These are phyloP conservation scores for Anguilla pacifica DNA, from an alignment of 2,797 vertebrate genomes.

Conservation along the genomic window DNA sequence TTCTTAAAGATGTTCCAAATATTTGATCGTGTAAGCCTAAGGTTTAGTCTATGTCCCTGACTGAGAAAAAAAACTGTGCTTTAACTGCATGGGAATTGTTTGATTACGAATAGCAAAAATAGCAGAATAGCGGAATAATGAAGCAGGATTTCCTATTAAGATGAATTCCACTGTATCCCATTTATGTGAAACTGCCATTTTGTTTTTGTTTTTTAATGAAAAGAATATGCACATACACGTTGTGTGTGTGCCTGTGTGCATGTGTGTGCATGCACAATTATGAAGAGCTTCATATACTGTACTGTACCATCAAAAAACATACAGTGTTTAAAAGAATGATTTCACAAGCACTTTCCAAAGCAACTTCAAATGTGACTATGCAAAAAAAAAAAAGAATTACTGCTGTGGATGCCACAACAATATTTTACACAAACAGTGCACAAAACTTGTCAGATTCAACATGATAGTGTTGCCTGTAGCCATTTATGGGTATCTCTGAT, in stretches of 20 bases:
- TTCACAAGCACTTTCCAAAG: neutral
- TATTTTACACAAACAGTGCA: neutral
- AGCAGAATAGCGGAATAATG: too few species aligned
- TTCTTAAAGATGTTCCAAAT: too few species aligned
- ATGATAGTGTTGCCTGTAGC: neutral
- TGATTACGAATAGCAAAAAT: too few species aligned
- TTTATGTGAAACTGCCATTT: too few species aligned
- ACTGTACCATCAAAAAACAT: neutral
- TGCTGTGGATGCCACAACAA: neutral
- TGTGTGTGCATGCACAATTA: neutral
- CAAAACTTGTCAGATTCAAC: neutral
- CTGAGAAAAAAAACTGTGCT: too few species aligned
- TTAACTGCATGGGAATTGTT: too few species aligned
- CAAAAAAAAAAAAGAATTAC: neutral
- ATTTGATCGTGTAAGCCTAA: too few species aligned
- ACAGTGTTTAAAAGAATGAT: neutral
- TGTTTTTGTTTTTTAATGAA: too few species aligned
- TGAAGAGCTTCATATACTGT: neutral
- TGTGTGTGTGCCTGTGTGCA: conserved; percentile 24
- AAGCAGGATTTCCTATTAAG: too few species aligned
- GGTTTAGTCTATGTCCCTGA: too few species aligned
- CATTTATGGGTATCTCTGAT: neutral
- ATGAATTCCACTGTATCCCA: too few species aligned
- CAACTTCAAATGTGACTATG: neutral
- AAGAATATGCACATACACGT: too few species aligned